These are phyloP conservation scores for Botrylloides violaceus DNA, from an alignment of 23 tunicate species.

Conservation along the genomic window DNA sequence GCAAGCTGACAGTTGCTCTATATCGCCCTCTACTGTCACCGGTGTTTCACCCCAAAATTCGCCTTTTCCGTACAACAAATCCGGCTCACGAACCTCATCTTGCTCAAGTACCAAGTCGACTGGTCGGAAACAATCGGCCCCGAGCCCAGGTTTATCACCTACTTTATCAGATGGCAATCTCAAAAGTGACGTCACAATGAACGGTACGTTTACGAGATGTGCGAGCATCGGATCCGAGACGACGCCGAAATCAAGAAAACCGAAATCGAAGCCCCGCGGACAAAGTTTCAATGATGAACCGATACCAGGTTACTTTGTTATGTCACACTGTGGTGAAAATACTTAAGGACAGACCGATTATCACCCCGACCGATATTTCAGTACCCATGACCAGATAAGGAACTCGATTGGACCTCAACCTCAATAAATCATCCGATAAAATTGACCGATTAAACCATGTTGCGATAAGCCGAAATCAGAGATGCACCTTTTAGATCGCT, in stretches of 20 bases:
- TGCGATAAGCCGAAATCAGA: too few relatives aligned
- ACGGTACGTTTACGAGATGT: too few relatives aligned
- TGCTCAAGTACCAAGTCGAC: neutral
- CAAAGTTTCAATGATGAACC: slow-evolving; percentile 11
- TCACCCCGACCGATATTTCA: neutral
- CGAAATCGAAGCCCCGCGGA: neutral
- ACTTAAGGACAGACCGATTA: neutral
- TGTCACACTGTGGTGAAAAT: too few relatives aligned
- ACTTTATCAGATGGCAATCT: neutral
- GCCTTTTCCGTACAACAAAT: neutral
- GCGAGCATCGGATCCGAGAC: too few relatives aligned
- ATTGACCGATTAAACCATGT: too few relatives aligned
- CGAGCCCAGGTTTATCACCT: neutral
- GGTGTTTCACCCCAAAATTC: slow-evolving; percentile 5
- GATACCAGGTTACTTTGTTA: slow-evolving; percentile 15
- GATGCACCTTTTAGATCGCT: too few relatives aligned
- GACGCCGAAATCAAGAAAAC: neutral
- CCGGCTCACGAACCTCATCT: neutral
- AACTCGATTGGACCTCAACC: too few relatives aligned
- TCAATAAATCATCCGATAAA: too few relatives aligned
- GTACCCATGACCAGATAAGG: too few relatives aligned
- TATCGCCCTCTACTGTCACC: slow-evolving; percentile 23
- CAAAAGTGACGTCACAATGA: too few relatives aligned
- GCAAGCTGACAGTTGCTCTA: neutral
- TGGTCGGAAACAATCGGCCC: slow-evolving; percentile 16